Percentiles rank a stretch among this genome's conserved stretches.
Evolutionary conservation across 2,888 invertebrate genomes (phyloP).

Genomic region (Atethmia centrago): DNA sequence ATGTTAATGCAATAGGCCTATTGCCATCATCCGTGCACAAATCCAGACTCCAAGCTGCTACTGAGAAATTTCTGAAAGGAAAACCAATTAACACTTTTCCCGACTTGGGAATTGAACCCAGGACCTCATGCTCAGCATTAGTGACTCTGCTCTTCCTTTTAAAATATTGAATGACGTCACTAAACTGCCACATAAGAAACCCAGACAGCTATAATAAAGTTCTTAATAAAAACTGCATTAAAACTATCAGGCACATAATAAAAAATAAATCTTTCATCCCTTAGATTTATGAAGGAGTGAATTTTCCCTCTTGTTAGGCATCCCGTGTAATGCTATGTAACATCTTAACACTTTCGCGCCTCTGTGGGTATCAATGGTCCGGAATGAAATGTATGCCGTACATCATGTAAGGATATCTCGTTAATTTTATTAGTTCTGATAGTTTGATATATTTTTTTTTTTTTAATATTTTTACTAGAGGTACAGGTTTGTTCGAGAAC

Average conservation of each 20-base stretch:
- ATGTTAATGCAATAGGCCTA: too few species aligned
- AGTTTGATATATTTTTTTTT: too few species aligned
- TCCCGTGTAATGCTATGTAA: constrained; percentile 66
- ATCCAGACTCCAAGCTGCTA: too few species aligned
- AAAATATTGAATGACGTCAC: too few species aligned
- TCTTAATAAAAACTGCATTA: constrained; percentile 32
- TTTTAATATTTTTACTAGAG: too few species aligned
- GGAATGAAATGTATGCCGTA: constrained; percentile 68
- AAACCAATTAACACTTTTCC: too few species aligned
- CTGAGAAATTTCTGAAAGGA: too few species aligned
- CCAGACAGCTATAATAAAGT: background rate
- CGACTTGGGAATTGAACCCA: too few species aligned
- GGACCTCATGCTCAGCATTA: too few species aligned
- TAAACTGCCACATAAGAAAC: background rate
- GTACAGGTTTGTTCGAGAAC: too few species aligned
- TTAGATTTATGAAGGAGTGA: constrained; percentile 73
- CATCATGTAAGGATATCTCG: constrained; percentile 39
- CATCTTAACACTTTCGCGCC: constrained; percentile 76
- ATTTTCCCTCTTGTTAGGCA: constrained; percentile 74
- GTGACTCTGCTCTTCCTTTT: too few species aligned
- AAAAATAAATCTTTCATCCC: constrained; percentile 53
- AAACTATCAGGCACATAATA: constrained; percentile 44
- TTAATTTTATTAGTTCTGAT: constrained; percentile 43
- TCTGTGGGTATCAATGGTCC: constrained; percentile 72
- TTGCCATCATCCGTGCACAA: too few species aligned